Evolutionary conservation across 2,888 invertebrate species (phyloP).

Genomic region (Lithosia quadra): DNA sequence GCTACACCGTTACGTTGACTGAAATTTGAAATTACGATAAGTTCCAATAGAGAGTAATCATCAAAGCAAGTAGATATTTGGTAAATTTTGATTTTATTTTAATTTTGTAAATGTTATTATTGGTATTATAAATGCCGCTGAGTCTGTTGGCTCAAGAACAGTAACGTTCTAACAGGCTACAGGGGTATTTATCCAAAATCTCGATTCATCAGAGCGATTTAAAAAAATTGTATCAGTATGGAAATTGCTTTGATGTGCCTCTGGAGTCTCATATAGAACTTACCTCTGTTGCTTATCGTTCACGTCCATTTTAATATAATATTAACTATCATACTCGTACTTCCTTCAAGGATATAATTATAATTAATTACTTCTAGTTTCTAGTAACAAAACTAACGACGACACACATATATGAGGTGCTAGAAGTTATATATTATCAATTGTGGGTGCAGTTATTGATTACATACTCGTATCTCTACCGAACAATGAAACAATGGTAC

Average conservation of each 20-base stretch:
- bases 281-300: slow-evolving; percentile 64
- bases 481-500: slow-evolving; percentile 41
- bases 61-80: slow-evolving; percentile 56
- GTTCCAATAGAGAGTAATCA: slow-evolving; percentile 56
- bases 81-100: slow-evolving; percentile 2
- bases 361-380: slow-evolving; percentile 38
- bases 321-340: slow-evolving; percentile 13
- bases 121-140: slow-evolving; percentile 69
- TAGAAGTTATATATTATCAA: slow-evolving; percentile 44
- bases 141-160: slow-evolving; percentile 85
- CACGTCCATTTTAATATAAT: slow-evolving; percentile 62
- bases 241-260: slow-evolving; percentile 74
- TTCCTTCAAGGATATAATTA: slow-evolving; percentile 35
- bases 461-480: slow-evolving; percentile 35
- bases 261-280: slow-evolving; percentile 67
- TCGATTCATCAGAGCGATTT: slow-evolving; percentile 29
- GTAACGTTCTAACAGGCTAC: slow-evolving; percentile 78
- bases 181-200: slow-evolving; percentile 71
- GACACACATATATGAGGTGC: slow-evolving; percentile 51
- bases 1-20: background rate
- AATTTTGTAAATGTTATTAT: slow-evolving; percentile 20
- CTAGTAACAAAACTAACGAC: slow-evolving; percentile 44
- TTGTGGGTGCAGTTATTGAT: slow-evolving; percentile 55
- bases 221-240: slow-evolving; percentile 19
- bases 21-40: slow-evolving; percentile 46